Base-by-base conservation (phyloP, 30 jellyfish, hydroid and myxozoan genomes). In the Hydra vulgaris region DNA sequence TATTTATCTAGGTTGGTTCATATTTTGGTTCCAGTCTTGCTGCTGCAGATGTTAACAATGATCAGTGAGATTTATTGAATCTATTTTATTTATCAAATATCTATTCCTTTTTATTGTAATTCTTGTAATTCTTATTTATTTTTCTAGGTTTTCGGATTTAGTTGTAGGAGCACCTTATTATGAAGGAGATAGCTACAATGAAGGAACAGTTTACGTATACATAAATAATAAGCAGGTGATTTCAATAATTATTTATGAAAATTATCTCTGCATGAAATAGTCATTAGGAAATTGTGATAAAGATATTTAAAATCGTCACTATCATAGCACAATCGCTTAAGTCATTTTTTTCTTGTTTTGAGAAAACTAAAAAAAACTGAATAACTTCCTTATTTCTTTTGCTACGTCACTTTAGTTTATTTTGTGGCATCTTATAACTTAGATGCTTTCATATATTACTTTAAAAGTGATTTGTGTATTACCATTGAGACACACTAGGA, bases 91-190 rank as follows among this genome's bases (percentile, higher is more conserved):
- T n/a, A 26, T 78, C 25, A 21, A 78, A 18, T 71, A 12, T 17
- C 53, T 0, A 71, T 15, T 70, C 15, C 17, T 70, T 70, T 70
- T 12, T 70, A 8, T 70, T 70, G 12, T 0, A 22, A 70, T 7
- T 0, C 8, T 20, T 0, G 18, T 26, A 0, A 74, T 21, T 25
- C 15, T 76, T n/a, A 26, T 21, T 79, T 23, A 16, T 0, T 83
- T 18, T 25, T 77, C 3, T 73, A 90, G 95, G 18, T 72, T 19
- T 79, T 81, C 89, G 54, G 97, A 90, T 82, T 79, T 90, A 17
- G 85, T 86, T 20, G 95, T 90, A 73, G 96, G 96, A 27, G 97
- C 97, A 15, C 97, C 97, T 18, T 52, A 7, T 61, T 80, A 54
- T 54, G 77, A 74, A 0, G 83, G 83, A 26, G 25, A 66, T 0